A percentile compares a stretch with the other conserved stretches of the same genome.
Evolutionary conservation across 2,113 vertebrate genomes (phyloP).

Genomic region (Parus major): DNA sequence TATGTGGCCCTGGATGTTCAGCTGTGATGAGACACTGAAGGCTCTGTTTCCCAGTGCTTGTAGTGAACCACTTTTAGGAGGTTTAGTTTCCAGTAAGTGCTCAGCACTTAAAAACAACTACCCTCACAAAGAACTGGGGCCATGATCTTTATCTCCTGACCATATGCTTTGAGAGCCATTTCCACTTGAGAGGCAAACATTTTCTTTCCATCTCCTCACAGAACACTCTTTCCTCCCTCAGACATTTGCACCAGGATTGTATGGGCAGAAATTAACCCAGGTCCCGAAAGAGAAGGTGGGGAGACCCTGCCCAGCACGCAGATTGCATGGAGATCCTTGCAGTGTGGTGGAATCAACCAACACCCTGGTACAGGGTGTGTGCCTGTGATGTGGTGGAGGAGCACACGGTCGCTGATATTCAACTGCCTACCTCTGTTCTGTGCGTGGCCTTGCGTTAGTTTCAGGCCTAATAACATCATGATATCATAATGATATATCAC

Average conservation of each 20-base stretch:
- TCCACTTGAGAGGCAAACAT: neutral
- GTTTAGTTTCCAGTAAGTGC: neutral
- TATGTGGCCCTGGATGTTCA: neutral
- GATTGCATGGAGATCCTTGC: neutral
- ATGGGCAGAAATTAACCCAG: neutral
- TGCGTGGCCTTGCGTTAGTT: neutral
- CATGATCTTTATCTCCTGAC: neutral
- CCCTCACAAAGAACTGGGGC: neutral
- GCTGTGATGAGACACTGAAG: neutral
- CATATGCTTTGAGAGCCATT: neutral
- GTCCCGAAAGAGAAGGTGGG: neutral
- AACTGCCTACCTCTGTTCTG: neutral
- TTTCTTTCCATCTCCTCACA: neutral
- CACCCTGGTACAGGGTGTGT: neutral
- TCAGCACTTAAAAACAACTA: neutral
- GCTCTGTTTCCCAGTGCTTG: neutral
- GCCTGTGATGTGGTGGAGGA: slow-evolving; percentile 10
- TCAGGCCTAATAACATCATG: slow-evolving; percentile 29
- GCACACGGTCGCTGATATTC: neutral
- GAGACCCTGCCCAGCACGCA: neutral
- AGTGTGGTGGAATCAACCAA: neutral
- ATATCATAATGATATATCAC: slow-evolving; percentile 18
- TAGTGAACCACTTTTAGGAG: neutral
- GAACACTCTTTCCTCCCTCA: neutral
- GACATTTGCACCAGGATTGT: neutral